Conservation (phyloP, 2,797 vertebrate genomes). For the Enteromius radiatus region DNA sequence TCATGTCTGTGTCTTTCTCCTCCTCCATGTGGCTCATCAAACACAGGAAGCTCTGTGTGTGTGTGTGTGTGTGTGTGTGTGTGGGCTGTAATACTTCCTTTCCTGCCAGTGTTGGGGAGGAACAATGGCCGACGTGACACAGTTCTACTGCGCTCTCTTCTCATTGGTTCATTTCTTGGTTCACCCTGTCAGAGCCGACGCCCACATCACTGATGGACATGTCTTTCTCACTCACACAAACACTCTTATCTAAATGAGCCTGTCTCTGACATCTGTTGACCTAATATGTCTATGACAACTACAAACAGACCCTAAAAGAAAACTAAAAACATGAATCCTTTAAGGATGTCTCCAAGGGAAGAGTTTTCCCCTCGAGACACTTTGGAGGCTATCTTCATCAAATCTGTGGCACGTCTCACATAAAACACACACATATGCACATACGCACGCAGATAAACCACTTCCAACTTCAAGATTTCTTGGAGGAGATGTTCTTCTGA, state of each 20-base stretch:
- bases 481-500: not conserved
- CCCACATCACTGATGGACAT: not conserved
- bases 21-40: conserved; percentile 24
- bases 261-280: not conserved
- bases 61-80: conserved; percentile 4
- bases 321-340: not conserved
- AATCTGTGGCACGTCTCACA: not conserved
- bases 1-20: conserved; percentile 12
- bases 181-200: not conserved
- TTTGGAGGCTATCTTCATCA: not conserved
- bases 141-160: not conserved
- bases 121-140: conserved; percentile 51
- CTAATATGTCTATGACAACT: not conserved
- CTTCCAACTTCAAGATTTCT: not conserved
- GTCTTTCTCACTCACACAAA: not conserved
- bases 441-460: not conserved
- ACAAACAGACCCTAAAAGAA: not conserved
- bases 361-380: not conserved
- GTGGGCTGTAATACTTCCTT: conserved; percentile 45
- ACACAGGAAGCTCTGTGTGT: conserved; percentile 46
- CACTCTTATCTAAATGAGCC: not conserved
- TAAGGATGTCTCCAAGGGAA: not conserved
- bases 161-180: conserved; percentile 21
- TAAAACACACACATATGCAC: not conserved
- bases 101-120: conserved; percentile 41